Percentiles rank a stretch among this genome's conserved stretches.
Conservation (phyloP, 1,140 invertebrate genomes). For the Heliconius hermathena region DNA sequence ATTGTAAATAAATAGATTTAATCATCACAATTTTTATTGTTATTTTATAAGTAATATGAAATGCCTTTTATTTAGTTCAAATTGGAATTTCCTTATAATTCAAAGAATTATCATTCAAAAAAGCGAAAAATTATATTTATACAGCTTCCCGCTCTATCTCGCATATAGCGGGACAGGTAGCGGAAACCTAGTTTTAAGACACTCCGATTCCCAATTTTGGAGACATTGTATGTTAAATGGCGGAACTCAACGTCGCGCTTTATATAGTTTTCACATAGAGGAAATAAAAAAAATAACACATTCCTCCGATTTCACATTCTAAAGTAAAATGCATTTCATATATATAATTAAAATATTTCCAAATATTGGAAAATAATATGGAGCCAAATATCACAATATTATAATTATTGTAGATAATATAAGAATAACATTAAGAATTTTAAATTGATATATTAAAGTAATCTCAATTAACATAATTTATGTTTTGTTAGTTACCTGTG, state of each 20-base stretch:
- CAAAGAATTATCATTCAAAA: neutral
- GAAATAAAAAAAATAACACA: no score
- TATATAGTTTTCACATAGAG: no score
- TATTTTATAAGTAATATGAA: slow-evolving; percentile 44
- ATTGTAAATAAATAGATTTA: slow-evolving; percentile 55
- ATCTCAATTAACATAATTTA: slow-evolving; percentile 65
- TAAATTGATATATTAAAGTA: slow-evolving; percentile 60
- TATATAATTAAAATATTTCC: slow-evolving; percentile 47
- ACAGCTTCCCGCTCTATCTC: neutral
- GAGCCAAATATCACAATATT: slow-evolving; percentile 76
- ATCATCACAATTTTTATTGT: slow-evolving; percentile 39
- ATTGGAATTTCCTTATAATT: neutral
- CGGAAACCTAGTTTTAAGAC: no score
- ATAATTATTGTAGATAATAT: slow-evolving; percentile 67
- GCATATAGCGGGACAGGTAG: no score
- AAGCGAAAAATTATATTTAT: neutral
- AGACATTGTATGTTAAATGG: no score
- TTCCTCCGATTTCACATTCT: neutral
- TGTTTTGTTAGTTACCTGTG: slow-evolving; percentile 72
- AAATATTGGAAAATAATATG: slow-evolving; percentile 54
- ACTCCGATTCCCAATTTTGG: no score
- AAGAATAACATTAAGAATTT: slow-evolving; percentile 46
- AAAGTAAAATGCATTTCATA: slow-evolving; percentile 48
- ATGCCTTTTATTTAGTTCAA: slow-evolving; percentile 39
- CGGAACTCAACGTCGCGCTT: no score